A percentile compares a stretch with the other conserved stretches of the same genome.
Conservation (phyloP, 2,888 invertebrate species). For the Tupiocoris notatus region DNA sequence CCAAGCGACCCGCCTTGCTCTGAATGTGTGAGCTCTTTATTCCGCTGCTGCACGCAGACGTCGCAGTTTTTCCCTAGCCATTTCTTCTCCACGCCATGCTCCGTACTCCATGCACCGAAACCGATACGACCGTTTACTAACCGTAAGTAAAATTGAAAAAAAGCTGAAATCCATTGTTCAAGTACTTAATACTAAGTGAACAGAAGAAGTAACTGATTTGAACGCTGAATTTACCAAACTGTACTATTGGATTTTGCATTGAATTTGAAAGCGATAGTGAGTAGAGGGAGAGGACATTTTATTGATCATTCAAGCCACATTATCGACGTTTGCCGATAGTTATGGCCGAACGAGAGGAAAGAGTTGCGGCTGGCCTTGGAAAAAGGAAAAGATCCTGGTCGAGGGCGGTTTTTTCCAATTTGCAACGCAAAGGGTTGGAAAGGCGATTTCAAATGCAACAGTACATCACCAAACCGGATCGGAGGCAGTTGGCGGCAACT, state of each 20-base stretch:
- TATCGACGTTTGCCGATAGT: no score
- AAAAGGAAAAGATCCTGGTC: slow-evolving; percentile 93
- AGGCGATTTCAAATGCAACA: slow-evolving; percentile 90
- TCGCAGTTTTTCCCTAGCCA: slow-evolving; percentile 32
- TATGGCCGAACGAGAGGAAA: slow-evolving; percentile 42
- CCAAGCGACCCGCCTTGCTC: slow-evolving; percentile 57
- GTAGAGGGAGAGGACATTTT: no score
- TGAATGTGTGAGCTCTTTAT: slow-evolving; percentile 65
- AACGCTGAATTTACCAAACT: no score
- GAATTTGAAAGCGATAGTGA: no score
- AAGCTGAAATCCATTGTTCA: background rate
- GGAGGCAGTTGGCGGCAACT: slow-evolving; percentile 86
- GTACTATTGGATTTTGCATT: no score
- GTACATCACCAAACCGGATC: slow-evolving; percentile 92
- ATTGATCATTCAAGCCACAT: no score
- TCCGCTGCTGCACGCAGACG: slow-evolving; percentile 58
- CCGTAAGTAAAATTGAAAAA: slow-evolving; percentile 41
- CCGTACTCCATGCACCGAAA: slow-evolving; percentile 49
- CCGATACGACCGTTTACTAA: slow-evolving; percentile 49
- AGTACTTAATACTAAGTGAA: no score
- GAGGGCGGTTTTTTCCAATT: slow-evolving; percentile 88
- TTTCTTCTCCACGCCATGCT: slow-evolving; percentile 40
- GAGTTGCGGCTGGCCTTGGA: slow-evolving; percentile 36
- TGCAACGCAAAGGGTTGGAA: slow-evolving; percentile 92
- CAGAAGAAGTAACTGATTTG: no score